These are phyloP conservation scores for Acanthis flammea DNA, from an alignment of 2,797 vertebrate genomes.

Conservation along the genomic window DNA sequence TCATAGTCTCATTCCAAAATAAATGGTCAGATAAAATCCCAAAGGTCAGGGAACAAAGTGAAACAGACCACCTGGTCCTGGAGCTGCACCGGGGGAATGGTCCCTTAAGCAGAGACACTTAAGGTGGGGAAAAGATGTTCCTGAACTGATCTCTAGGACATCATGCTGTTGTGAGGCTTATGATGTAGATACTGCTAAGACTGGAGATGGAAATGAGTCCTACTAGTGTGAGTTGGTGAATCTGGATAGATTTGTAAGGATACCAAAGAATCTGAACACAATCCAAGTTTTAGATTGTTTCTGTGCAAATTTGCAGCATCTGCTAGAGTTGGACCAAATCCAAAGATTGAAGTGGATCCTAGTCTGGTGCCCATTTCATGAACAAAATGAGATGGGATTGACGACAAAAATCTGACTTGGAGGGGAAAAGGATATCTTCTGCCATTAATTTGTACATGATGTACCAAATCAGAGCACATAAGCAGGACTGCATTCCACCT, in stretches of 20 bases:
- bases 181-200: background rate
- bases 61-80: constrained; percentile 28
- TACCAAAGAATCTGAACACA: background rate
- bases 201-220: background rate
- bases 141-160: background rate
- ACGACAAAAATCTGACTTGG: constrained; percentile 9
- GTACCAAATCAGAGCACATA: background rate
- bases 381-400: background rate
- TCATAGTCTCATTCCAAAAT: constrained; percentile 32
- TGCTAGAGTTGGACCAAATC: background rate
- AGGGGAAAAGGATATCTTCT: background rate
- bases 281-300: constrained; percentile 22
- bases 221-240: background rate
- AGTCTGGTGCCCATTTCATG: background rate
- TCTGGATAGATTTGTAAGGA: background rate
- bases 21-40: constrained; percentile 32
- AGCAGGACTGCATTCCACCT: background rate
- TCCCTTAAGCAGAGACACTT: background rate
- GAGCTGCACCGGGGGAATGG: background rate
- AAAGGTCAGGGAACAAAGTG: constrained; percentile 19
- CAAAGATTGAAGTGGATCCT: background rate
- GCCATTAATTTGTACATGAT: background rate
- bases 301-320: constrained; percentile 44
- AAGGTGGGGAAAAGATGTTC: background rate
- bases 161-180: background rate